Base-by-base conservation (phyloP, 2,888 invertebrate species). In the Mongoloraphidia duomilia region DNA sequence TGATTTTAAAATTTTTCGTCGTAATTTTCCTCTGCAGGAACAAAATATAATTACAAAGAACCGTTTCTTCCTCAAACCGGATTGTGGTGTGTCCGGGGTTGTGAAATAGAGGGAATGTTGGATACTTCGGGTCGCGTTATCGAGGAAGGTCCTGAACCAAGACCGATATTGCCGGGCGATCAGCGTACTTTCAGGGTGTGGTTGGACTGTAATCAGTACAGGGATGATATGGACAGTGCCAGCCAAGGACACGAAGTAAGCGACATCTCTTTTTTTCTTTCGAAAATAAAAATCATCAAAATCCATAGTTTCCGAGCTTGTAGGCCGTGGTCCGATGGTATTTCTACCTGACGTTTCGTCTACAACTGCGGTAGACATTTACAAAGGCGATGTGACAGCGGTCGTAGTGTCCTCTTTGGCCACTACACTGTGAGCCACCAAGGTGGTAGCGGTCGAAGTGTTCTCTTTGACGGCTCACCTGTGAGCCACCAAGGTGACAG, bases 81-180 rank as follows among this genome's bases (percentile, higher is more conserved):
- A 0, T 74, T 98, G 55, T 77, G 82, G 0, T 88, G 82, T 61
- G 94, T 99, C 0, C 76, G 98, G 13, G 98, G 98, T 0, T 98
- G 98, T 68, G 98, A 98, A 69, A 84, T 99, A 34, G 97, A 98
- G 66, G 97, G 98, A 2, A 90, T 99, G 91, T 68, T 98, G 46
- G 97, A 97, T 63, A 85, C 84, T 9, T 88, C 91, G 50, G 98
- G 97, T 0, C 75, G 91, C 53, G 90, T 98, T 4, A 93, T 98
- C 49, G 98, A 98, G 65, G 98, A 98, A 65, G 90, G 91, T 0
- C 90, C 91, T 0, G 92, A 91, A 60, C 91, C 91, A 0, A 79
- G 86, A 54, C 95, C 94, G 0, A 77, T 82, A 53, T 66, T 96
- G 34, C 80, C 84, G 0, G 96, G 95, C 0, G 94, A 95, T 60